These are phyloP conservation scores for Hirtodrosophila cameraria DNA, from an alignment of 2,888 invertebrate species.

Conservation along the genomic window DNA sequence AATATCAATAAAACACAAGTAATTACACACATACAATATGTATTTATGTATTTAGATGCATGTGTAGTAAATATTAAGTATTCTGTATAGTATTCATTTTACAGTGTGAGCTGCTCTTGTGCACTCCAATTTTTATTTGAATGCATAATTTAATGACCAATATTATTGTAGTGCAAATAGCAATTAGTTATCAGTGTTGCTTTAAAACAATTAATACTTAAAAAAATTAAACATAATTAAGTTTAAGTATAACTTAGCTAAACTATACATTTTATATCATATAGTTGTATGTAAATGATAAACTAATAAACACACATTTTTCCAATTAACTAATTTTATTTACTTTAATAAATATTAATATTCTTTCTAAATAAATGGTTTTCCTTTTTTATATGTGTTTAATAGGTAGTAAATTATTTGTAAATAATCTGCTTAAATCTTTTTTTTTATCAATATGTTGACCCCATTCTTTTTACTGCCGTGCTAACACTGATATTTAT, in stretches of 20 bases:
- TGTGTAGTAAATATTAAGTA: not conserved
- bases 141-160: constrained; percentile 31
- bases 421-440: constrained; percentile 30
- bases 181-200: constrained; percentile 42
- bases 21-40: not conserved
- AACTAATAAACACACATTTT: constrained; percentile 1
- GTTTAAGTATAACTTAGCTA: not conserved
- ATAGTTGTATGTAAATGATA: constrained; percentile 1
- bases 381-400: constrained; percentile 11
- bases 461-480: constrained; percentile 42
- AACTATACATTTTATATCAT: too few species aligned
- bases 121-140: constrained; percentile 11
- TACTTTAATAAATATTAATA: too few species aligned
- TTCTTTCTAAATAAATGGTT: constrained; percentile 12
- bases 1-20: constrained; percentile 35
- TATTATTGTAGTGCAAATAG: constrained; percentile 43
- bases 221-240: not conserved
- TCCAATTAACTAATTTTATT: too few species aligned
- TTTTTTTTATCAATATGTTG: constrained; percentile 52
- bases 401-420: constrained; percentile 38
- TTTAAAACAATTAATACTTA: not conserved
- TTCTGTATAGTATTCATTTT: constrained; percentile 13
- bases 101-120: constrained; percentile 11
- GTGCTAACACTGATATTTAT: constrained; percentile 40
- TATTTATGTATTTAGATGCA: not conserved